Base-by-base conservation (phyloP, 1,140 invertebrate genomes). In the Zaprionus gabonicus region DNA sequence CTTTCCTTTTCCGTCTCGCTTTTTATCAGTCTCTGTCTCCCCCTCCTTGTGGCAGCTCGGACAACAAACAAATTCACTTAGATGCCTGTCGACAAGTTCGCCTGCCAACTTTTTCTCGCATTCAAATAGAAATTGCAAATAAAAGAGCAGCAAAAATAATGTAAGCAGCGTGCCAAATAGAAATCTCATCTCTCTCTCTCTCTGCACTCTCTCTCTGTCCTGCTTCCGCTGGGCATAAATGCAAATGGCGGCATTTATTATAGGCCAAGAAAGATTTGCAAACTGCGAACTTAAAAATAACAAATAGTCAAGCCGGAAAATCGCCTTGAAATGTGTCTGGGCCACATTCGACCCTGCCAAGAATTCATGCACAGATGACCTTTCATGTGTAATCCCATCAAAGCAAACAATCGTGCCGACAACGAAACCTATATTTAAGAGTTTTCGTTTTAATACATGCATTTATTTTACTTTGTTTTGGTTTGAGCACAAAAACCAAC, bases 261-360 rank as follows among this genome's bases (percentile, higher is more conserved):
- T 71, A 69, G 76, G 63, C 65, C 73, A 75, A 70, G 69, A 65
- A 66, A 64, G 51, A 68, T 58, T 70, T 70, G 58, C 38, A 64
- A 64, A 70, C 31, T 17, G 27, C 7, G 41, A 46, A 46, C n/a
- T 46, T n/a, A 46, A 60, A 67, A 72, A 78, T 59, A 76, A 88
- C 44, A 58, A 71, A 67, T 71, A 83, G 49, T 2, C 53, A 58
- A 72, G 60, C 80, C 74, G 81, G 84, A 87, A 84, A 87, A 76
- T 78, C 78, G 81, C 75, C 81, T 78, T 90, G 78, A 90, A 84
- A 88, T 90, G 78, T 88, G 81, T 84, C 84, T 90, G 67, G 74
- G 75, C 69, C 85, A 90, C 80, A 84, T 77, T 78, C 62, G 49
- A 60, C 51, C 62, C 65, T 58, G 71, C 58, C 81, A 55, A 64